Evolutionary conservation across 2,797 vertebrate genomes (phyloP), one percentile per base, ranked within the genome.

Genomic region (Stomatorhinus walkeri): DNA sequence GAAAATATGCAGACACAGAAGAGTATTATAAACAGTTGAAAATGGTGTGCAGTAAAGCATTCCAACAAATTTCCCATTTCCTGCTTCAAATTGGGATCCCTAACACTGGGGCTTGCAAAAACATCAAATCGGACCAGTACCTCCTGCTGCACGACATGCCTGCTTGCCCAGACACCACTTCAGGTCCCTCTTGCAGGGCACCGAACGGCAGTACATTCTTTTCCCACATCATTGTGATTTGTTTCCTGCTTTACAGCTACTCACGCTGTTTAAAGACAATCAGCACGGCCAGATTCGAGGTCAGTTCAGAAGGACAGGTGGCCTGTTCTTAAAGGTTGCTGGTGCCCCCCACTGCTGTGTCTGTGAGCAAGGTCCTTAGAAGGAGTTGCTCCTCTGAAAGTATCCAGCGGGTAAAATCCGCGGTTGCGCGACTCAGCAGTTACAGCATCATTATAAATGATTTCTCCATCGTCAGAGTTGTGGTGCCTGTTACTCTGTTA

Each of bases 1-100:
- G 98, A 99, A 97, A 98, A 98, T 97, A 98, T 93, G 97, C 97
- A 99, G 98, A 99, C 98, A 99, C 97, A 99, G 98, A 98, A 98
- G 97, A 99, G 98, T 99, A 99, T 99, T 99, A 99, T 96, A 97
- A 97, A 98, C 98, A 97, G 96, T 97, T 97, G 96, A 96, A 97
- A 96, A 97, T 96, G 96, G 96, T 94, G 95, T 94, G 95, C 95
- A 97, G 96, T 92, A 97, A 96, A 97, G 96, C 96, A 97, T 97
- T 98, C 95, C 96, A 96, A 96, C 96, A 97, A 95, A 96, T 95
- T 96, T 96, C 95, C 96, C 96, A 96, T 96, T 94, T 95, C 96
- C 95, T 95, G 95, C 95, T 95, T 95, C 96, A 95, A 95, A 95
- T 94, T 94, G 94, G 96, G 94, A 93, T 92, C 94, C 92, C 94